A percentile compares a stretch with the other conserved stretches of the same genome.
phyloP scores from a whole-genome alignment of 2,113 vertebrate genomes.

The Myocastor coypus region DNA sequence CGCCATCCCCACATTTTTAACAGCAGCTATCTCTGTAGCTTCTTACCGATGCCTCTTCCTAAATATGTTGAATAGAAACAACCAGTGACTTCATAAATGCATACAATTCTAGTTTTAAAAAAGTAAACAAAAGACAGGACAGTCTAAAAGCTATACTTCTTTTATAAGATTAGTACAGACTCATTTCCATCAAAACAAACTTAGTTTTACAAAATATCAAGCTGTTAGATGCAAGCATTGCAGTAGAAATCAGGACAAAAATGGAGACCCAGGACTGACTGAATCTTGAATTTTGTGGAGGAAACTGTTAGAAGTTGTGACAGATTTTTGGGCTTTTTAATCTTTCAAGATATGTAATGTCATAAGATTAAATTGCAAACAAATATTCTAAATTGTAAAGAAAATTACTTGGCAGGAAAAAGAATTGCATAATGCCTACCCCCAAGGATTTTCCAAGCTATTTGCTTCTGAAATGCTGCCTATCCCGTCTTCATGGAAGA shows the following conservation, averaged over 20 bases:
- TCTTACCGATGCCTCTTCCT: neutral
- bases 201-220: neutral
- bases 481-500: neutral
- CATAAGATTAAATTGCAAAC: slow-evolving; percentile 49
- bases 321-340: neutral
- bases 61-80: neutral
- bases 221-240: neutral
- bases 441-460: slow-evolving; percentile 22
- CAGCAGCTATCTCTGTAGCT: neutral
- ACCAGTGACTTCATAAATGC: neutral
- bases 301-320: neutral
- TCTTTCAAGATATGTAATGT: neutral
- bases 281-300: neutral
- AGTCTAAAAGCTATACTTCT: neutral
- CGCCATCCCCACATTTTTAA: neutral
- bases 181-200: neutral
- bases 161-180: neutral
- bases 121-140: neutral
- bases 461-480: slow-evolving; percentile 45
- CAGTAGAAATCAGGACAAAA: neutral
- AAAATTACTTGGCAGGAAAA: slow-evolving; percentile 48
- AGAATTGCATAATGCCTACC: neutral
- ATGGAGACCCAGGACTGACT: neutral
- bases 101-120: neutral
- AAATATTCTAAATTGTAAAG: neutral